Conservation (phyloP, 2,113 vertebrate genomes). For the Lethenteron camtschaticum region DNA sequence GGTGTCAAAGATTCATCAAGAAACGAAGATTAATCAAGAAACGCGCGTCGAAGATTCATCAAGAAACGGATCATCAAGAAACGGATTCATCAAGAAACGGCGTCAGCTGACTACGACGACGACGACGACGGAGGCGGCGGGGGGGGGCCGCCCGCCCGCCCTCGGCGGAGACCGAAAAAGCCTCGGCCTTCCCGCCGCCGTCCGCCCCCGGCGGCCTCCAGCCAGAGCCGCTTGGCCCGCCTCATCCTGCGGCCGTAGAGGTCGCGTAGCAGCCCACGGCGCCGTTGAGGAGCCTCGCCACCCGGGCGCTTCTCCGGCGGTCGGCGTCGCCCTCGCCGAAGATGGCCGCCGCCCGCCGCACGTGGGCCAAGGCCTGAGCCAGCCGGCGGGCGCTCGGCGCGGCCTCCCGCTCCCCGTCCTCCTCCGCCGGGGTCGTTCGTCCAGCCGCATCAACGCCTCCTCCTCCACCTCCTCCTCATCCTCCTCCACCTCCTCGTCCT, state of each 20-base stretch:
- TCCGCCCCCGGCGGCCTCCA: too few species aligned
- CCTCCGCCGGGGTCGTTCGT: neutral
- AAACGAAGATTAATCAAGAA: too few species aligned
- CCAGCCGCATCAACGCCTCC: conserved; percentile 8
- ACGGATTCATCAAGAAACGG: too few species aligned
- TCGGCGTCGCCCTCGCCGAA: conserved; percentile 6
- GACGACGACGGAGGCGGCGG: too few species aligned
- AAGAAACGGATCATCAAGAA: too few species aligned
- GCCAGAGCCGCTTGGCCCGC: too few species aligned
- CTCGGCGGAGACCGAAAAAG: too few species aligned
- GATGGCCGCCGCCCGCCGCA: neutral
- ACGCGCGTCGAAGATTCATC: too few species aligned
- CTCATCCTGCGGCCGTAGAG: conserved; percentile 12
- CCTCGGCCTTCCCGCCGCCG: too few species aligned
- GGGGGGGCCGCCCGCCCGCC: too few species aligned
- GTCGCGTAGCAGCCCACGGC: conserved; percentile 12
- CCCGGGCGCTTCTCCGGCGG: conserved; percentile 1
- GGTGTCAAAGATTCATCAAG: too few species aligned
- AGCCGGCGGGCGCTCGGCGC: neutral
- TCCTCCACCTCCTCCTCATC: conserved; percentile 10
- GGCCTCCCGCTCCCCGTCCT: neutral
- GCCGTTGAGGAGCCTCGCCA: neutral
- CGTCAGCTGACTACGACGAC: too few species aligned
- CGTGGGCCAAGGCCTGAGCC: neutral
- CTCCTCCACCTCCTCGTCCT: conserved; percentile 5